A percentile compares a stretch with the other conserved stretches of the same genome.
Evolutionary conservation across 1,140 invertebrate genomes (phyloP).

Genomic region (Drosophila nigromelanica): DNA sequence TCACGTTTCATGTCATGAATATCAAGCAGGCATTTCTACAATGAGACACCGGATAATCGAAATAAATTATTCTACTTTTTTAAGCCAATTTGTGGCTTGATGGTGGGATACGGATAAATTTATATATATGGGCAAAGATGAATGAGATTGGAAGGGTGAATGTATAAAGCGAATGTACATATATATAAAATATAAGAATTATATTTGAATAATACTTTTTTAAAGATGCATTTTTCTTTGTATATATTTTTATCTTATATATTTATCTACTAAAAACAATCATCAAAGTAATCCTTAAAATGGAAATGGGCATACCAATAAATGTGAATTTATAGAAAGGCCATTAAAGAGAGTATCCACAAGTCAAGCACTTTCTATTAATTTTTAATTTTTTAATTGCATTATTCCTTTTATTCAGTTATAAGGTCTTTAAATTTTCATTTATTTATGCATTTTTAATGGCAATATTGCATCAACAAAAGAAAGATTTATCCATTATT

Average conservation of each 20-base stretch:
- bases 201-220: too few species aligned
- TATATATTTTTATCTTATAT: neutral
- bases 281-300: too few species aligned
- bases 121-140: neutral
- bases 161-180: neutral
- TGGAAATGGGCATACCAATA: too few species aligned
- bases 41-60: conserved; percentile 7
- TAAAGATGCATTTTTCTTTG: too few species aligned
- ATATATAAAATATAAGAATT: too few species aligned
- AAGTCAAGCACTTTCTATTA: neutral
- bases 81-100: neutral
- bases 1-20: conserved; percentile 30
- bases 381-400: too few species aligned
- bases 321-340: too few species aligned
- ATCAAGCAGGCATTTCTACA: conserved; percentile 12
- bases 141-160: neutral
- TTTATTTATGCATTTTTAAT: conserved; percentile 8
- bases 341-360: neutral
- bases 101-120: neutral
- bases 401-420: too few species aligned
- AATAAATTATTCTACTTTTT: neutral
- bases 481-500: conserved; percentile 21
- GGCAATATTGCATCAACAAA: conserved; percentile 28
- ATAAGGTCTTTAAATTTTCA: neutral
- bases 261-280: neutral